A percentile compares a stretch with the other conserved stretches of the same genome.
phyloP scores from a whole-genome alignment of 1,140 invertebrate species.

The Macrotrachela quadricornifera region DNA sequence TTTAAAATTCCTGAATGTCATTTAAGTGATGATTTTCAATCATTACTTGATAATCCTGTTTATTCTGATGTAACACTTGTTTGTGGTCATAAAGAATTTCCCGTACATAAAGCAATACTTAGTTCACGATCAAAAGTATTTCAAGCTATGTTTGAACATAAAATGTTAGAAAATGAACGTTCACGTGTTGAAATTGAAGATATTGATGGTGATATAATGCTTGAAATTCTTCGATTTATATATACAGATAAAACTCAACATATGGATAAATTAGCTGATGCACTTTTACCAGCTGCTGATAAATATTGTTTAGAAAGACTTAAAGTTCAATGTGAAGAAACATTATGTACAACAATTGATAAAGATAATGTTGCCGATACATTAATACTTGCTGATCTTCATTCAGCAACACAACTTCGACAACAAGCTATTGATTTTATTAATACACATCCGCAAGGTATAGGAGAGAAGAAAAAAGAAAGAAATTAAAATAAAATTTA shows the following conservation, averaged over 20 bases:
- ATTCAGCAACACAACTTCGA: constrained; percentile 93
- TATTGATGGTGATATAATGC: constrained; percentile 79
- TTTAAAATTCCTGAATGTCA: constrained; percentile 88
- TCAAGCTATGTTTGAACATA: constrained; percentile 96
- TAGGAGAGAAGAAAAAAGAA: background rate
- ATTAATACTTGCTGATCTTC: constrained; percentile 84
- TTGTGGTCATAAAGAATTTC: constrained; percentile 48
- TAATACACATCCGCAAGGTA: constrained; percentile 57
- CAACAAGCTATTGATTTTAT: constrained; percentile 97
- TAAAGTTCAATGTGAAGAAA: constrained; percentile 98
- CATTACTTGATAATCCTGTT: constrained; percentile 77
- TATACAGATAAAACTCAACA: constrained; percentile 87
- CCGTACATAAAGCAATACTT: constrained; percentile 82
- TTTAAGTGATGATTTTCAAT: constrained; percentile 71
- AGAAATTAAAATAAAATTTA: no score
- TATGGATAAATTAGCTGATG: constrained; percentile 91
- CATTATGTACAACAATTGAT: constrained; percentile 73
- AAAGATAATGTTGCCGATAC: constrained; percentile 92
- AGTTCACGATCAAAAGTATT: constrained; percentile 80
- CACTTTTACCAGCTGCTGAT: constrained; percentile 83
- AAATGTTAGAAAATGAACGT: constrained; percentile 89
- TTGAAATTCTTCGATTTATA: constrained; percentile 92
- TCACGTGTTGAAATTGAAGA: constrained; percentile 91
- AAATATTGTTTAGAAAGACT: constrained; percentile 77
- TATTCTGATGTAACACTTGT: constrained; percentile 71